Evolutionary conservation across 2,888 invertebrate species (phyloP).

Genomic region (Drosophila yooni): DNA sequence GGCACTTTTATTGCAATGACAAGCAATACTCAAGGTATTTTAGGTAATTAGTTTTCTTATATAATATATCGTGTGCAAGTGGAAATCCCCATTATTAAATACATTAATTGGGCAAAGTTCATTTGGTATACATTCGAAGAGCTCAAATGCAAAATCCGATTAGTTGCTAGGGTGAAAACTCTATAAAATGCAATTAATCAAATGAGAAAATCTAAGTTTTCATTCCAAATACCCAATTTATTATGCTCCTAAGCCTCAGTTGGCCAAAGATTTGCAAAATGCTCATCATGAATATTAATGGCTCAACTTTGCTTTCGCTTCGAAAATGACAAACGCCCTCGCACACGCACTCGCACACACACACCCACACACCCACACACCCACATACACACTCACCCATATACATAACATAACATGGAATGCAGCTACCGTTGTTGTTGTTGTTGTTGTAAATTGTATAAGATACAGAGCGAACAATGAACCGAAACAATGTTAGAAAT

Average conservation of each 20-base stretch:
- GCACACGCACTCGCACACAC: constrained; percentile 1
- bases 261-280: constrained; percentile 27
- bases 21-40: neutral
- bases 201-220: constrained; percentile 6
- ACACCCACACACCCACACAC: neutral
- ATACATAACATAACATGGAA: neutral
- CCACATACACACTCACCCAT: neutral
- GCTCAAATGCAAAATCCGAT: constrained; percentile 1
- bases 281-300: constrained; percentile 49
- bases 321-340: constrained; percentile 36
- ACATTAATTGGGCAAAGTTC: neutral
- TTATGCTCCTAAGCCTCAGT: constrained; percentile 20
- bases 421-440: constrained; percentile 25
- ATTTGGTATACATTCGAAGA: neutral
- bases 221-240: constrained; percentile 8
- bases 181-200: neutral
- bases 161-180: neutral
- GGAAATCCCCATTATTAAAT: neutral
- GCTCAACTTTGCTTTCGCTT: constrained; percentile 32
- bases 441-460: constrained; percentile 25
- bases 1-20: neutral
- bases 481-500: constrained; percentile 19
- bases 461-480: constrained; percentile 28
- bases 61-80: neutral
- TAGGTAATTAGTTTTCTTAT: neutral